These are phyloP conservation scores for Bathybates hornii DNA, from an alignment of 2,113 vertebrate species.

Conservation along the genomic window DNA sequence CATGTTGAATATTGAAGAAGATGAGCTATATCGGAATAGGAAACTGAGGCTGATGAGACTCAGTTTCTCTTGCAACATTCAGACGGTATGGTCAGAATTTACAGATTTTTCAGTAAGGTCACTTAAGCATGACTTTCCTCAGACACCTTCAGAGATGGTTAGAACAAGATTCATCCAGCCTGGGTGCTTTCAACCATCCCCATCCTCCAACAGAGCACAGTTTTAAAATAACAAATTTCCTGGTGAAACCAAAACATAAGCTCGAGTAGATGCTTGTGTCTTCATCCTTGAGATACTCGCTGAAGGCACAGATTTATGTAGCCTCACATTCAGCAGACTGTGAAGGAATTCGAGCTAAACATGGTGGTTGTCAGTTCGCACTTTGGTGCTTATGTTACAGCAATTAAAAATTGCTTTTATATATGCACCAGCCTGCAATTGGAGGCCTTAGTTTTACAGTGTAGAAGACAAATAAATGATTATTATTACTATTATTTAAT, in stretches of 20 bases:
- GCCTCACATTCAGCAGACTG: constrained; percentile 21
- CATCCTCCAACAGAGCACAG: background rate
- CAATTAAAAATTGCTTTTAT: background rate
- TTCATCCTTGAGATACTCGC: background rate
- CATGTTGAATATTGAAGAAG: background rate
- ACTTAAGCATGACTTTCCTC: background rate
- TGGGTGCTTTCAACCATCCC: background rate
- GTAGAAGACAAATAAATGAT: background rate
- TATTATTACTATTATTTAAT: background rate
- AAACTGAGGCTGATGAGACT: background rate
- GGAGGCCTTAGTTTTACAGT: background rate
- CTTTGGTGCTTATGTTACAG: background rate
- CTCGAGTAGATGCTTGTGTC: background rate
- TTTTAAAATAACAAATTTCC: constrained; percentile 10
- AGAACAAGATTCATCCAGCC: background rate
- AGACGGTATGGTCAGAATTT: background rate
- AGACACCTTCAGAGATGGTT: background rate
- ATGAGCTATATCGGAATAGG: background rate
- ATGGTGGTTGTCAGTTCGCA: background rate
- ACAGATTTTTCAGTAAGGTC: background rate
- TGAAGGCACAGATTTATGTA: constrained; percentile 18
- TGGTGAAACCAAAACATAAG: background rate
- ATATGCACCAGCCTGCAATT: background rate
- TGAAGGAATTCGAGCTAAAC: constrained; percentile 44
- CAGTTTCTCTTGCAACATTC: background rate